A percentile compares a stretch with the other conserved stretches of the same genome.
Conservation (phyloP, 2,113 vertebrate species). For the Aldabrachelys gigantea region DNA sequence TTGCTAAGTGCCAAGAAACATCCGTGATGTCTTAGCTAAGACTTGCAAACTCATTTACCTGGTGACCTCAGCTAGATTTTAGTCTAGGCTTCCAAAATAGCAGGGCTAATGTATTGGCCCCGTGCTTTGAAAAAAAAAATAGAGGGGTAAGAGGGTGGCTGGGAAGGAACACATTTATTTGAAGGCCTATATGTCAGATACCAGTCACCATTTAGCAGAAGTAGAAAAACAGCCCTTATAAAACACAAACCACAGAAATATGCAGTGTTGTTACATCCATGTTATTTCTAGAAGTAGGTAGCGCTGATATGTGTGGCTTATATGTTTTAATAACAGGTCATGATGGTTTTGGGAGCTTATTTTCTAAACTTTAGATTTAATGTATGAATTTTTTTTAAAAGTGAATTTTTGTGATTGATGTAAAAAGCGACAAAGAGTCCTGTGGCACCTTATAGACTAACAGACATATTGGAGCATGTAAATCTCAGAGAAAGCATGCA, state of each 20-base stretch:
- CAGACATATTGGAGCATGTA: neutral
- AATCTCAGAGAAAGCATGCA: constrained; percentile 37
- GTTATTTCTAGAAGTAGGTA: constrained; percentile 24
- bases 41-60: constrained; percentile 1
- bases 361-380: constrained; percentile 73
- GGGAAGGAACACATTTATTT: neutral
- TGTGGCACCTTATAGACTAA: too few relatives aligned
- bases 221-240: constrained; percentile 35
- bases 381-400: constrained; percentile 68
- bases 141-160: neutral
- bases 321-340: constrained; percentile 64
- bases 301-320: neutral
- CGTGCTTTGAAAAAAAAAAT: neutral
- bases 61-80: neutral
- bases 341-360: constrained; percentile 39
- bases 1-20: neutral
- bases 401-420: constrained; percentile 51
- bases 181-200: neutral
- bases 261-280: neutral
- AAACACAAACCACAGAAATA: constrained; percentile 27
- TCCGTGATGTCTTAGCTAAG: neutral
- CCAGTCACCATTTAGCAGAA: neutral
- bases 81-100: neutral
- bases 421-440: neutral
- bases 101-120: neutral